Conservation (phyloP, 2,888 invertebrate species). For the Harmothoe impar region DNA sequence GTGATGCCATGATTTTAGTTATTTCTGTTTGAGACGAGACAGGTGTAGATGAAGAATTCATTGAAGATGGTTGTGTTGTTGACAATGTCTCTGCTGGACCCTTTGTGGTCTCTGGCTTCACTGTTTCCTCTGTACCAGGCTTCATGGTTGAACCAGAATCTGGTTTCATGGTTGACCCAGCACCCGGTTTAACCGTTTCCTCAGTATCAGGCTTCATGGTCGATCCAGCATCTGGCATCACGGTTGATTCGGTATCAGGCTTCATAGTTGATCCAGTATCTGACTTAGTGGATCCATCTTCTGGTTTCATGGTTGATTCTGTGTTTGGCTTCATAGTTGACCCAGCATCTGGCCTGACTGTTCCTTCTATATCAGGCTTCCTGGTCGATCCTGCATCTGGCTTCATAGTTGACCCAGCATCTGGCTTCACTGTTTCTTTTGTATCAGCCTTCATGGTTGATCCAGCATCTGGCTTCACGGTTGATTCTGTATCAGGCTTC, state of each 20-base stretch:
- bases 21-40: too few relatives aligned
- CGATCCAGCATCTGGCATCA: too few relatives aligned
- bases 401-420: neutral
- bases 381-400: too few relatives aligned
- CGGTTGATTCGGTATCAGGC: neutral
- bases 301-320: neutral
- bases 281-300: neutral
- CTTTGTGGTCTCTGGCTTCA: neutral
- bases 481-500: neutral
- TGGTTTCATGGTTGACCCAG: too few relatives aligned
- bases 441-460: too few relatives aligned
- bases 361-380: neutral
- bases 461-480: too few relatives aligned
- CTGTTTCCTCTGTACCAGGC: neutral
- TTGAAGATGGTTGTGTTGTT: neutral
- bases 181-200: neutral
- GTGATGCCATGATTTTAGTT: too few relatives aligned
- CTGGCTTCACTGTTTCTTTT: too few relatives aligned
- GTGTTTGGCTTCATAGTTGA: neutral
- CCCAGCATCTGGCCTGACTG: too few relatives aligned
- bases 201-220: neutral
- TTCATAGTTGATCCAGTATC: neutral
- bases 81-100: neutral
- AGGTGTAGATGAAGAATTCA: neutral
- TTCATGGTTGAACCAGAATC: neutral